Base-by-base conservation (phyloP, 2,797 vertebrate genomes). In the Peromyscus eremicus region DNA sequence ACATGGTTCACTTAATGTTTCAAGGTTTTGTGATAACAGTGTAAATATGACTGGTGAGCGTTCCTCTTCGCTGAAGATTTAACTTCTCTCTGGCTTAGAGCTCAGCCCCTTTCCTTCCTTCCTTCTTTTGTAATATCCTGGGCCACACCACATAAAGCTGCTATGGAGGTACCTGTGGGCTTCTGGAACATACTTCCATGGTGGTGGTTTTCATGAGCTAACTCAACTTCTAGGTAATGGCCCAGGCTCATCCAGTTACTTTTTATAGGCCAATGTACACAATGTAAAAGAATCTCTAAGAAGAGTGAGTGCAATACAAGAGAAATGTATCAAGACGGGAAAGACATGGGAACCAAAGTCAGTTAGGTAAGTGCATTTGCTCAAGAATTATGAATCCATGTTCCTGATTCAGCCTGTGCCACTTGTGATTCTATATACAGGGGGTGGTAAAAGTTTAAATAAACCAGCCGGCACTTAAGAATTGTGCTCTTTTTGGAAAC, bases 391-490 rank as follows among this genome's bases (percentile, higher is more conserved):
- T 21, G 43, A 83, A 60, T 13, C 37, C 43, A 32, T 83, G 19
- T 2, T 46, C 32, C 25, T 77, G 27, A 29, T 10, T 60, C 89
- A 62, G 2, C 87, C 8, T 64, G 77, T n/a, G 21, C 9, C 23
- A 11, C 46, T n/a, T n/a, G 32, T 77, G 43, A 17, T 32, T 92
- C 62, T 86, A 76, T 9, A 29, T 11, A 43, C 6, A 92, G 77
- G 87, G 96, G 91, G 97, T 97, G 97, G 97, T 97, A 95, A 71
- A 70, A 87, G 95, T 68, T 98, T 97, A 97, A 97, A 97, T 95
- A 97, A 97, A 81, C 87, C 79, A 75, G 23, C 55, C 21, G 75
- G 87, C 19, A 71, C 80, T 90, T 92, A 92, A 88, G 83, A 79
- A 88, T 43, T 81, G 81, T 60, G 66, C 16, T 87, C 9, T 77